Evolutionary conservation across 2,113 vertebrate species (phyloP).

Genomic region (Ceyx melanurus): DNA sequence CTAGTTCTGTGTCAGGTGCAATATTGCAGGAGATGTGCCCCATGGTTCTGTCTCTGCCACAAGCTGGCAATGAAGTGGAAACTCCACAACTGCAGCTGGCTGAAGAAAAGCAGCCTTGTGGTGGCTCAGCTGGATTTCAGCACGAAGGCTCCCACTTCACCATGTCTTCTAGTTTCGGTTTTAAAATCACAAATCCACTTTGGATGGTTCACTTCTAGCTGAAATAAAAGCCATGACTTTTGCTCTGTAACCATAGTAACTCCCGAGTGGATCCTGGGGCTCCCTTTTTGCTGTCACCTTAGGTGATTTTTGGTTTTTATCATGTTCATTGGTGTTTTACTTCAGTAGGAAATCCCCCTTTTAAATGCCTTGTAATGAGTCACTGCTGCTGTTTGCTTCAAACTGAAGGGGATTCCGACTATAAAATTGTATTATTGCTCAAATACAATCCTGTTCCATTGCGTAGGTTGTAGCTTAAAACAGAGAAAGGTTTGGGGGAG

Average conservation of each 20-base stretch:
- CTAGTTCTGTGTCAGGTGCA: neutral
- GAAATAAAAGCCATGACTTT: neutral
- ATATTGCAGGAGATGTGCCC: accelerated
- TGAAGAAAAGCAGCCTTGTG: neutral
- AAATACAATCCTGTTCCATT: slow-evolving; percentile 47
- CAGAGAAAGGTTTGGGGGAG: neutral
- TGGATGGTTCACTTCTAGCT: neutral
- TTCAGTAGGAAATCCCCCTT: slow-evolving; percentile 46
- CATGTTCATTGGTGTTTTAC: slow-evolving; percentile 9
- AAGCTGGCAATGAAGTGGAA: neutral
- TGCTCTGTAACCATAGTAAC: neutral
- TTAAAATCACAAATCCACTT: neutral
- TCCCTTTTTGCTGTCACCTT: neutral
- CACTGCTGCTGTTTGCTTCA: slow-evolving; percentile 38
- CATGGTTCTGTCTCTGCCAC: neutral
- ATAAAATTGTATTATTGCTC: slow-evolving; percentile 19
- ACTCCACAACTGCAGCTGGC: neutral
- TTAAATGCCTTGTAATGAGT: slow-evolving; percentile 35
- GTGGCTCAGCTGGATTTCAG: neutral
- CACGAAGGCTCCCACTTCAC: neutral
- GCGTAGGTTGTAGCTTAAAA: slow-evolving; percentile 11
- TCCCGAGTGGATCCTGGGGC: neutral
- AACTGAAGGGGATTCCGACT: slow-evolving; percentile 47
- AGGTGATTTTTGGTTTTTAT: neutral
- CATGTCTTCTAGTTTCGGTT: neutral